Evolutionary conservation across 2,888 invertebrate genomes (phyloP), one percentile per base, ranked within the genome.

Genomic region (Acronicta alni): DNA sequence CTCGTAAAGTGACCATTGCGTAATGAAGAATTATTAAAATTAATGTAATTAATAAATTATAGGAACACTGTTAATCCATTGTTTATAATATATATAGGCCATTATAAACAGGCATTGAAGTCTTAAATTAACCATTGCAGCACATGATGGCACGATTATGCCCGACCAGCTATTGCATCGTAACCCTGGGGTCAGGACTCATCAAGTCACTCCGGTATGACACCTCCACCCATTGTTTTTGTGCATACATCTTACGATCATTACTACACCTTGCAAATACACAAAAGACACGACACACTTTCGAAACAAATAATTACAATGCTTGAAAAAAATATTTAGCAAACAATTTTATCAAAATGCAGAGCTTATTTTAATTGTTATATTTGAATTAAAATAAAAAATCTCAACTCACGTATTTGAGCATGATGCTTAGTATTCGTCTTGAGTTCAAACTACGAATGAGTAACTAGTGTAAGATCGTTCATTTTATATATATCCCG

Each of bases 391-490:
- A 66, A 73, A 64, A 70, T 67, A 64, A 59, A 59, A 70, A 58
- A 61, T 57, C 35, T 65, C 12, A 51, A 93, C 93, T 94, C 88
- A 94, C 94, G 92, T 93, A 93, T 94, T 92, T 94, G 75, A 93
- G 84, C 94, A 94, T 94, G 88, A 76, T 92, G 91, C 83, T 92
- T 82, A 84, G 89, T 90, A 84, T 88, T 89, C 92, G 87, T 88
- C 84, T 86, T 86, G 92, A 90, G 90, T 89, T 90, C 91, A 90
- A 88, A 89, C 88, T 90, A 91, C 92, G 94, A 94, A 92, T 94
- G 93, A 92, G 87, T 92, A 88, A 86, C 83, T 88, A 86, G 79
- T 89, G 88, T 86, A 82, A 71, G 86, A 80, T 84, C 87, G 88
- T 88, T 85, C 92, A 86, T 91, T 91, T 90, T 93, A 92, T 94